Base-by-base conservation (phyloP, 2,797 vertebrate genomes). In the Sphaeramia orbicularis region DNA sequence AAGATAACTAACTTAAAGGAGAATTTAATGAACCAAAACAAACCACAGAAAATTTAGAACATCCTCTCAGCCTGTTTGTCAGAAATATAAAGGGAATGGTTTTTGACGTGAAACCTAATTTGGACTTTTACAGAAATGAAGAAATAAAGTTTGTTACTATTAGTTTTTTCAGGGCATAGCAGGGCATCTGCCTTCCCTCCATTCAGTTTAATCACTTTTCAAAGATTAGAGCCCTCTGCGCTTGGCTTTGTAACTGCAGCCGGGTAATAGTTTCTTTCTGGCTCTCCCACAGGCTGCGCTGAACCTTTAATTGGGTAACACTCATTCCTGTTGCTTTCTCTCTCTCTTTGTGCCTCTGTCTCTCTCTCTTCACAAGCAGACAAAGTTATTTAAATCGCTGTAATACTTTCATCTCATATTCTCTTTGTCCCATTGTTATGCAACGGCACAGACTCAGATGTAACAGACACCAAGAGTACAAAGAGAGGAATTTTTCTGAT, bases 381-480 rank as follows among this genome's bases (percentile, higher is more conserved):
- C 77, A 90, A 87, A 83, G 83, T 86, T 89, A 93, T 92, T 93
- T 90, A 92, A 91, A 89, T 91, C 67, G 15, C 80, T 91, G 64
- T 73, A 81, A 91, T 90, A 83, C 91, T 91, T 93, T 94, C 87
- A 94, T 94, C 91, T 93, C 85, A 71, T 90, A 91, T 93, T 94
- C 91, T 74, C 89, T 93, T 94, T 93, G 91, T 90, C 83, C 78
- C 81, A 77, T 90, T 91, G 91, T 93, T 91, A 89, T 84, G 77
- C 79, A 86, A 89, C 83, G 71, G 59, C 81, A 86, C 67, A 71
- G 61, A 87, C 77, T 80, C 76, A 73, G 78, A 89, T 89, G 83
- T 77, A 84, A 88, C 88, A 91, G 78, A 76, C 77, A 67, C 76
- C 42, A 50, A 62, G 66, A 65, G 76, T 78, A 88, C 74, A 91